phyloP scores from a whole-genome alignment of 2,113 vertebrate species.

The Alligator mississippiensis region DNA sequence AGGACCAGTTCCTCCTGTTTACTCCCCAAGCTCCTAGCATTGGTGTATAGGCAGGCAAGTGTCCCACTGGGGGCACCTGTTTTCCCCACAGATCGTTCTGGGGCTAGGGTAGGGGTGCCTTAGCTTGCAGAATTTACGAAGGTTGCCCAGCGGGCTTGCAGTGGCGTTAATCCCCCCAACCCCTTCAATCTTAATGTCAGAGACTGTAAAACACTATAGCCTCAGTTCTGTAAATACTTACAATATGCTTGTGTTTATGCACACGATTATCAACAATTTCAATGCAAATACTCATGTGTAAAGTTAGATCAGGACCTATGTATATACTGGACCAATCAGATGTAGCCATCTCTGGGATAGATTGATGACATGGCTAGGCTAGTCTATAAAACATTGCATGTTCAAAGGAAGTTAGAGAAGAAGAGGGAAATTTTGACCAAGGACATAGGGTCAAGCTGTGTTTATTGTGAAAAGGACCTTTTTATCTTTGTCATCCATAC shows the following conservation, averaged over 20 bases:
- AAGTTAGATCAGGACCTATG: neutral
- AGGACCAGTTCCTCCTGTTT: too few relatives aligned
- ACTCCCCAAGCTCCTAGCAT: too few relatives aligned
- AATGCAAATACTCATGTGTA: neutral
- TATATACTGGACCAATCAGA: neutral
- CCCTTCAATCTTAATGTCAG: neutral
- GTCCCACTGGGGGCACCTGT: too few relatives aligned
- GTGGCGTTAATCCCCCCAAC: too few relatives aligned
- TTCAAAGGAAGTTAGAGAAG: neutral
- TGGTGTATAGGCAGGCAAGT: too few relatives aligned
- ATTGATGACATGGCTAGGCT: neutral
- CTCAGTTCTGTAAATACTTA: neutral
- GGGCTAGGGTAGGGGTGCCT: too few relatives aligned
- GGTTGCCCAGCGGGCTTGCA: too few relatives aligned
- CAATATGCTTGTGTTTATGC: neutral
- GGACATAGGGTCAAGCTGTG: neutral
- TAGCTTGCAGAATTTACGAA: too few relatives aligned
- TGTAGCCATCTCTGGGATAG: neutral
- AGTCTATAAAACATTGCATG: neutral
- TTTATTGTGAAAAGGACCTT: neutral
- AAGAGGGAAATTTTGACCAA: neutral
- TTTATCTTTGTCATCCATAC: neutral
- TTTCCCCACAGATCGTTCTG: too few relatives aligned
- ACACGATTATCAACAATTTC: neutral
- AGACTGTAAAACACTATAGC: neutral